Conservation (phyloP, 2,888 invertebrate species). For the Netelia virgata region DNA sequence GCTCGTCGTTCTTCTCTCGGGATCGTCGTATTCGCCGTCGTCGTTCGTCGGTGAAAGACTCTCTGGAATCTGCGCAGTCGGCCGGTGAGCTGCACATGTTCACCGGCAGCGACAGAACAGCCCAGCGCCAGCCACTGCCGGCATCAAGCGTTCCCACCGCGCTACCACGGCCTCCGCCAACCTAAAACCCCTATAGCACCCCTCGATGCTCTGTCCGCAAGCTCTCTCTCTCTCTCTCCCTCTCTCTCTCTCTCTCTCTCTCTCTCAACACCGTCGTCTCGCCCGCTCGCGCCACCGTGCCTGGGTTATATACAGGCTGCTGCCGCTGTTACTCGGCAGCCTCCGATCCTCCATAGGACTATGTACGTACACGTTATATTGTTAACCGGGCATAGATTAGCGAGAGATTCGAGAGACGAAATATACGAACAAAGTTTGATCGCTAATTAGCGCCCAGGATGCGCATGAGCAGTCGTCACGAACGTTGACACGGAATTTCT, state of each 20-base stretch:
- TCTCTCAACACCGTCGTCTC: not conserved
- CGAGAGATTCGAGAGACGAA: slow-evolving; percentile 51
- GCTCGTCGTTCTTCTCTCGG: slow-evolving; percentile 64
- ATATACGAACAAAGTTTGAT: slow-evolving; percentile 54
- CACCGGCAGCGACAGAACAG: slow-evolving; percentile 48
- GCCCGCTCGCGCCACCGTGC: not conserved
- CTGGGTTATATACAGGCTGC: slow-evolving; percentile 40
- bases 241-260: slow-evolving; percentile 16
- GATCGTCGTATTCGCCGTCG: slow-evolving; percentile 66
- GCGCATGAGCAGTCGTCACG: not conserved
- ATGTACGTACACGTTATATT: slow-evolving; percentile 13
- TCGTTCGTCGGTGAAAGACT: slow-evolving; percentile 71
- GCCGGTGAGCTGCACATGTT: slow-evolving; percentile 67
- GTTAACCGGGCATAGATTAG: slow-evolving; percentile 47
- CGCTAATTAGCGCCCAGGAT: not conserved
- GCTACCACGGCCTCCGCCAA: slow-evolving; percentile 36
- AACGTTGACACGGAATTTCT: not conserved
- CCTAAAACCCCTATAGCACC: slow-evolving; percentile 58
- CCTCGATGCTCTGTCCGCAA: slow-evolving; percentile 57
- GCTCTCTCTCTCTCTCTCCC: slow-evolving; percentile 33
- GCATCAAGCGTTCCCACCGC: slow-evolving; percentile 41
- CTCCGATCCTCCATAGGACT: slow-evolving; percentile 27
- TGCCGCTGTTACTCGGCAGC: slow-evolving; percentile 46
- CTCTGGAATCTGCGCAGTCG: slow-evolving; percentile 78
- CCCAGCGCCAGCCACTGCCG: slow-evolving; percentile 38